Conservation (phyloP, 1,140 invertebrate species). For the Acromyrmex heyeri region DNA sequence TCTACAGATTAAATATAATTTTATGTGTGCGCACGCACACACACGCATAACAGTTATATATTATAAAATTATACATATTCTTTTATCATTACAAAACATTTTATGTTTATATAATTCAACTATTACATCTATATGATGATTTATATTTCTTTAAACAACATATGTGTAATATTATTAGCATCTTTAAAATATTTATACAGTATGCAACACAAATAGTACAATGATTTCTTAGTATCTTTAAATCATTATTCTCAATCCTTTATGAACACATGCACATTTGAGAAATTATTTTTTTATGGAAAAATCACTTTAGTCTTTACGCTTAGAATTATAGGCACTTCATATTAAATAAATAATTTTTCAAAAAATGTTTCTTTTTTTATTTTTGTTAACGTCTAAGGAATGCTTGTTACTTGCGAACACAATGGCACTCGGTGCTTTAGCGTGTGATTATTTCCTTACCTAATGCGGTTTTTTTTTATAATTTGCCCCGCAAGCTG, state of each 20-base stretch:
- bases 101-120: not conserved
- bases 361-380: not conserved
- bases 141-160: not conserved
- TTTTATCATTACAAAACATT: not conserved
- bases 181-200: conserved; percentile 17
- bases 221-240: conserved; percentile 20
- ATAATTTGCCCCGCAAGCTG: conserved; percentile 87
- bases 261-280: conserved; percentile 18
- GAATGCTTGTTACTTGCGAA: conserved; percentile 61
- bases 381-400: conserved; percentile 35
- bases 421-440: conserved; percentile 59
- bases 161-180: not conserved
- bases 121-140: not conserved
- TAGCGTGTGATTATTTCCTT: conserved; percentile 72
- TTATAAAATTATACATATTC: conserved; percentile 12
- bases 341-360: conserved; percentile 34
- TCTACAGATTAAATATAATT: conserved; percentile 29
- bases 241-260: conserved; percentile 12
- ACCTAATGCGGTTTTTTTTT: conserved; percentile 80
- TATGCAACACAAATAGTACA: conserved; percentile 8
- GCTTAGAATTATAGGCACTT: conserved; percentile 48
- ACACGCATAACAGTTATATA: not conserved
- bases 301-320: conserved; percentile 14
- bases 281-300: not conserved
- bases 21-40: not conserved